These are phyloP conservation scores for Euphonia xanthogaster DNA, from an alignment of 2,797 vertebrate species.

Conservation along the genomic window DNA sequence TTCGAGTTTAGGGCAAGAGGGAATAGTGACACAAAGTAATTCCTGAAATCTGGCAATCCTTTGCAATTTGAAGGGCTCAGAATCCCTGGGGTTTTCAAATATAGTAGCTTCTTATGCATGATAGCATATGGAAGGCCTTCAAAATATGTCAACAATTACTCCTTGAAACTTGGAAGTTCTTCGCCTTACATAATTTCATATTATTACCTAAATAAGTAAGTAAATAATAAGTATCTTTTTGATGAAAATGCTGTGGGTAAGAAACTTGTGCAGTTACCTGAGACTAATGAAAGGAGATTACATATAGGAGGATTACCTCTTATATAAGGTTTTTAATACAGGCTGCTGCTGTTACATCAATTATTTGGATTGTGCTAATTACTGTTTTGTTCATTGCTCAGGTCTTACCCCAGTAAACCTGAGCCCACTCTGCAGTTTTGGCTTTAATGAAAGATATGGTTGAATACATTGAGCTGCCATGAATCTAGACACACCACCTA, in stretches of 20 bases:
- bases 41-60: not conserved
- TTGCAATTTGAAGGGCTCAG: not conserved
- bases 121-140: not conserved
- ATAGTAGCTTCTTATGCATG: not conserved
- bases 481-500: not conserved
- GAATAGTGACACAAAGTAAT: not conserved
- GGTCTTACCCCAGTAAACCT: not conserved
- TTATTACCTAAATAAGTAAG: not conserved
- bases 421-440: not conserved
- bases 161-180: not conserved
- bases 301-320: not conserved
- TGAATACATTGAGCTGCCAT: not conserved
- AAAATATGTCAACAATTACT: not conserved
- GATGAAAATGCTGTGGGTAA: not conserved
- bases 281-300: not conserved
- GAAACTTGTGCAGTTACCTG: not conserved
- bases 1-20: not conserved
- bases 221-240: not conserved
- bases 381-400: not conserved
- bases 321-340: not conserved
- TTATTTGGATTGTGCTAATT: not conserved
- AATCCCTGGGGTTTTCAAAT: not conserved
- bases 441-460: not conserved
- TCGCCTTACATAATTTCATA: not conserved
- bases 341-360: not conserved